Evolutionary conservation across 2,888 invertebrate genomes (phyloP).

Genomic region (Rhorus exstirpatorius): DNA sequence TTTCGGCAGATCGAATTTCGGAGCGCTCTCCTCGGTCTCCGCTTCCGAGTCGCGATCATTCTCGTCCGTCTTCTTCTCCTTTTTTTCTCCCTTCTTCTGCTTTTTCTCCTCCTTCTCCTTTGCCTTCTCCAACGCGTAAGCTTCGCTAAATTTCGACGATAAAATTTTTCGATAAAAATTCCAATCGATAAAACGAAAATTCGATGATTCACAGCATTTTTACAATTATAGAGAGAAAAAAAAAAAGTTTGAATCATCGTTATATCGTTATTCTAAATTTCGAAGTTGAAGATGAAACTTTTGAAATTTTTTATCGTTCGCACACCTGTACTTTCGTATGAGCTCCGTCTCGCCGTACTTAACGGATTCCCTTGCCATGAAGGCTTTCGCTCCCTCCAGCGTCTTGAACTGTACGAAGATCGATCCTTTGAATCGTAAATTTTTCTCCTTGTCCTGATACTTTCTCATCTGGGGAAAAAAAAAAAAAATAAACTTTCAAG

Average conservation of each 20-base stretch:
- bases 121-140: constrained; percentile 90
- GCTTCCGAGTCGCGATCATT: constrained; percentile 76
- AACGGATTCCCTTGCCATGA: constrained; percentile 90
- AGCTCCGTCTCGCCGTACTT: constrained; percentile 90
- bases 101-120: constrained; percentile 89
- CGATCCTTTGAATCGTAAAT: constrained; percentile 95
- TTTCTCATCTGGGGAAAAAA: constrained; percentile 86
- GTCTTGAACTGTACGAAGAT: constrained; percentile 95
- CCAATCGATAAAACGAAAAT: neutral
- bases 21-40: constrained; percentile 70
- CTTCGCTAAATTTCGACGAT: constrained; percentile 77
- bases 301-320: neutral
- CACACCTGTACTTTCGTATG: constrained; percentile 88
- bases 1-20: constrained; percentile 87
- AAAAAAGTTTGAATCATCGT: too few species aligned
- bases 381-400: constrained; percentile 93
- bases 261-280: too few species aligned
- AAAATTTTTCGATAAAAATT: constrained; percentile 5
- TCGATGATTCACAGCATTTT: neutral
- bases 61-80: constrained; percentile 87
- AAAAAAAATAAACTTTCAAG: constrained; percentile 6
- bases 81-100: constrained; percentile 88
- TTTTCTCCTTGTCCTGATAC: constrained; percentile 89
- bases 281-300: too few species aligned
- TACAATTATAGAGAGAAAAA: neutral